Conservation (phyloP, 2,888 invertebrate species). For the Pyrrhosoma nymphula region DNA sequence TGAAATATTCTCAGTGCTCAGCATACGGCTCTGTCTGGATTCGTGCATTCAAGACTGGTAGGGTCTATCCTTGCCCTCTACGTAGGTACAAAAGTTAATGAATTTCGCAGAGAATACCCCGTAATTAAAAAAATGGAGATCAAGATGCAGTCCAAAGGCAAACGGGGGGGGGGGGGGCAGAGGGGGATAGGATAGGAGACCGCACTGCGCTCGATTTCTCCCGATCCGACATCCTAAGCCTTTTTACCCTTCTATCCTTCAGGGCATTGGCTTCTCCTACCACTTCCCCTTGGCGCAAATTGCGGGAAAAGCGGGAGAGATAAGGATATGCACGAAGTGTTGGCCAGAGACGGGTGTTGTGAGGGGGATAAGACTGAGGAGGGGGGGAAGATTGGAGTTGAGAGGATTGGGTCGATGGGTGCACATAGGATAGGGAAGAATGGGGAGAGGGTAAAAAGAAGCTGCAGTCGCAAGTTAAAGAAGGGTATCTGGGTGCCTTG, state of each 20-base stretch:
- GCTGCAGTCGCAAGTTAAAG: too few relatives aligned
- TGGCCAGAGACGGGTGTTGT: too few relatives aligned
- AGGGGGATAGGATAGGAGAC: too few relatives aligned
- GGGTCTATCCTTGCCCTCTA: too few relatives aligned
- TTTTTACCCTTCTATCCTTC: background rate
- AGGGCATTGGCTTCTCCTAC: background rate
- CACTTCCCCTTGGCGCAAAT: background rate
- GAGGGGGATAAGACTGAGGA: too few relatives aligned
- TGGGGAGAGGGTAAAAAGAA: background rate
- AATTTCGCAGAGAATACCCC: background rate
- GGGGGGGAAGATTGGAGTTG: too few relatives aligned
- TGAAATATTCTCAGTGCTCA: too few relatives aligned
- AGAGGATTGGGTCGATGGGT: background rate
- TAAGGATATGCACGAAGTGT: slow-evolving; percentile 24
- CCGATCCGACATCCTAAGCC: background rate
- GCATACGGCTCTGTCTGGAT: too few relatives aligned
- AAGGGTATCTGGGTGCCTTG: background rate
- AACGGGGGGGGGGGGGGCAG: background rate
- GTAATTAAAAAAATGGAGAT: background rate
- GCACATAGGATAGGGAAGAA: background rate
- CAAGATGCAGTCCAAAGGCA: background rate
- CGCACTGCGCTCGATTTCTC: background rate
- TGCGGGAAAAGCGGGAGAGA: slow-evolving; percentile 50
- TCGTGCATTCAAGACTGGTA: too few relatives aligned
- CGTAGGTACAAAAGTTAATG: background rate